Base-by-base conservation (phyloP, 2,113 vertebrate species). In the Eira barbara region DNA sequence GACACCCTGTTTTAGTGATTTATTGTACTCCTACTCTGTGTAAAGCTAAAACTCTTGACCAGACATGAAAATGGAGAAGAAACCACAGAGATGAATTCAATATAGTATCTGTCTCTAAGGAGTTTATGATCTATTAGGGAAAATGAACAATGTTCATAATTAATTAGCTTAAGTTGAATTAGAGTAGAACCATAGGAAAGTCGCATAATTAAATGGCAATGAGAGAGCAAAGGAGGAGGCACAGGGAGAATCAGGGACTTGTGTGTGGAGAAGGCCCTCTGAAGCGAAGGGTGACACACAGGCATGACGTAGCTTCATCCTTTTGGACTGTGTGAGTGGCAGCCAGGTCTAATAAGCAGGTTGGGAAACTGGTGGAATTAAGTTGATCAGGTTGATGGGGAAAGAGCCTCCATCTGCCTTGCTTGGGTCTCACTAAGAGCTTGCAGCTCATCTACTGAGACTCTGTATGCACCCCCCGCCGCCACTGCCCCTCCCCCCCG, bases 111-210 rank as follows among this genome's bases (percentile, higher is more conserved):
- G 87, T 94, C 96, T 97, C 96, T 91, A 71, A 95, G 95, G 93
- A 91, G 59, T 86, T 96, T 57, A 69, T 95, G 52, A 95, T 94
- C 90, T 97, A 88, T 88, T 96, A 97, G 84, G 93, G 94, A 52
- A 89, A 92, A 97, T 91, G 93, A 97, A 89, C 45, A 45, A 13
- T 97, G 63, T 85, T 95, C 65, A 79, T 88, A 96, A 95, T 94
- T 97, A 98, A 97, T 97, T 97, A 97, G 94, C 81, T 78, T 42
- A 39, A 81, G 27, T 79, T 76, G 88, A 96, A 91, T 90, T 92
- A 95, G 94, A 95, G 96, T 57, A 92, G 88, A 96, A 84, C 76
- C 84, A 20, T 85, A 89, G 90, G 83, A 93, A 94, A 92, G 55
- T 42, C 79, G 76, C 84, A 78, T 92, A 67, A 95, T 95, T 87